A percentile compares a stretch with the other conserved stretches of the same genome.
Conservation (phyloP, 2,113 vertebrate genomes). For the Pedionomus torquatus region DNA sequence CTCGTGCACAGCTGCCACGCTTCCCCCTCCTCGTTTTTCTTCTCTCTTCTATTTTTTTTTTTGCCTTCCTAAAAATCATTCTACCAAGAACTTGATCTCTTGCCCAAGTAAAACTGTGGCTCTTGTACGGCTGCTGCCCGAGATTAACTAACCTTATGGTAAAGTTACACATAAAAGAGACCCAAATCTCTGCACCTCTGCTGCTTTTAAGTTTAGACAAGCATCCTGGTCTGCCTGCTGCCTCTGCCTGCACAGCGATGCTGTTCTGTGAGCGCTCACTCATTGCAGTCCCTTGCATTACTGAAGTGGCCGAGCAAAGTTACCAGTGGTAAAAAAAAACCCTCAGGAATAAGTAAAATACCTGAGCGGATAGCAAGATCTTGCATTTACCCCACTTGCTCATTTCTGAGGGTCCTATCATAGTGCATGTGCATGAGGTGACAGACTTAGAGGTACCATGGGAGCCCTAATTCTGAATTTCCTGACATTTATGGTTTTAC, state of each 20-base stretch:
- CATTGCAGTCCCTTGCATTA: rapidly evolving
- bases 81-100: not conserved
- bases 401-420: not conserved
- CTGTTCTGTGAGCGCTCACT: rapidly evolving
- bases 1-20: constrained; percentile 40
- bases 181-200: not conserved
- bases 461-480: constrained; percentile 62
- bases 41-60: not conserved
- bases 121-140: not conserved
- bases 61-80: not conserved
- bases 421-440: not conserved
- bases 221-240: rapidly evolving
- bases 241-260: rapidly evolving
- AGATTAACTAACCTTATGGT: not conserved
- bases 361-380: not conserved
- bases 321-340: not conserved
- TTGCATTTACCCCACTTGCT: not conserved
- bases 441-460: constrained; percentile 45
- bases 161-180: not conserved
- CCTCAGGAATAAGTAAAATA: not conserved
- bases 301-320: not conserved
- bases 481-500: constrained; percentile 64
- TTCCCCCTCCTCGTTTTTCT: not conserved
- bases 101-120: not conserved
- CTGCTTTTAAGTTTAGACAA: not conserved